Evolutionary conservation across 2,888 invertebrate genomes (phyloP), one percentile per base, ranked within the genome.

Genomic region (Sinhomidia bicolor): DNA sequence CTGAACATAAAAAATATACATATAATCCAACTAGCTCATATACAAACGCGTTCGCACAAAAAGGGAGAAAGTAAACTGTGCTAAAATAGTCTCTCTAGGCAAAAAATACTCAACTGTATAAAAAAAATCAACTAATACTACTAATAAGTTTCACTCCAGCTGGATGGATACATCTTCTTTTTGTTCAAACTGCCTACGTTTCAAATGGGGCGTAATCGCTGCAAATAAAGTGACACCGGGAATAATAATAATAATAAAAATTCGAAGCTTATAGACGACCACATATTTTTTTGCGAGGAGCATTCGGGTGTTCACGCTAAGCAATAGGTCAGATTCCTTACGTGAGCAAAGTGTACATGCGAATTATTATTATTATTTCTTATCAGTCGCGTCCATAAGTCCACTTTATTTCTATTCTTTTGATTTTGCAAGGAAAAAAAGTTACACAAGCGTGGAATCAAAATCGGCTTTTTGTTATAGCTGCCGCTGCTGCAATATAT

Each of bases 191-290:
- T 32, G 78, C 10, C 78, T 57, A 78, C 78, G 78, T 78, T 51
- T 44, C 78, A 78, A 78, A 78, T 78, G 78, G 78, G 54, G 78
- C 78, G 78, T 78, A 57, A 78, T 54, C 9, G 29, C 47, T 54
- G 32, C 32, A 54, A 51, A 32, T n/a, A 78, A n/a, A n/a, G n/a
- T 78, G 78, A 78, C 78, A 78, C 54, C 32, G 29, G 54, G 57
- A 78, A 29, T 29, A 47, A 47, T 23, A 47, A 47, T 1, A 7
- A 62, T 62, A 62, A 62, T 62, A 62, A 62, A 62, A 62, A n/a
- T n/a, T n/a, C n/a, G n/a, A n/a, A n/a, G n/a, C n/a, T n/a, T n/a
- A n/a, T n/a, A n/a, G n/a, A n/a, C n/a, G n/a, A n/a, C n/a, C n/a
- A n/a, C n/a, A n/a, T n/a, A n/a, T n/a, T n/a, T n/a, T n/a, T n/a